Conservation (phyloP, 2,888 invertebrate species). For the Rapana venosa region DNA sequence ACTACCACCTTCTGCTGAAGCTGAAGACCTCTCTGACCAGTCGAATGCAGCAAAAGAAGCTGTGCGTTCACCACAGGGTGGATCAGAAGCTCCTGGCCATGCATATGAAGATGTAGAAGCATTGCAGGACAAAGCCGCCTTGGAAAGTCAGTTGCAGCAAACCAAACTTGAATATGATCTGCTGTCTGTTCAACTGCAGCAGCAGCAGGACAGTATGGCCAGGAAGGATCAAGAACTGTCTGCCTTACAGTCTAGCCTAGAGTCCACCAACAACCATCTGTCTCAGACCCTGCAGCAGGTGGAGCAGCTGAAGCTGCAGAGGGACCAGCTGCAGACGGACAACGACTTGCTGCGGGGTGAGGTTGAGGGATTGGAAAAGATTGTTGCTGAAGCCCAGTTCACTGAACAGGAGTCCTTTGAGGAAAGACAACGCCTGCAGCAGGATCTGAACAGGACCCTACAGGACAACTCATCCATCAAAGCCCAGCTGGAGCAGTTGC, state of each 20-base stretch:
- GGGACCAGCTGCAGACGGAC: conserved; percentile 54
- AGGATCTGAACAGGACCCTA: conserved; percentile 42
- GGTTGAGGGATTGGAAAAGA: conserved; percentile 52
- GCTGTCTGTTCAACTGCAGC: conserved; percentile 47
- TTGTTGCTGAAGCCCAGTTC: conserved; percentile 51
- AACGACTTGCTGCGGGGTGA: conserved; percentile 56
- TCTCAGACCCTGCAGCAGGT: conserved; percentile 21
- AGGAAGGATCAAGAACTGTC: conserved; percentile 47
- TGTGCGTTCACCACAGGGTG: conserved; percentile 14
- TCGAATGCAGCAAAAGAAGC: conserved; percentile 16
- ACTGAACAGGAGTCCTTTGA: conserved; percentile 47
- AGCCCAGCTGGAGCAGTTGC: conserved; percentile 37
- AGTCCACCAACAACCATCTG: conserved; percentile 32
- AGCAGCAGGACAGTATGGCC: conserved; percentile 22
- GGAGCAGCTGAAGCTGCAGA: conserved; percentile 39
- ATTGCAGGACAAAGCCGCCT: conserved; percentile 10
- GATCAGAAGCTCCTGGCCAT: conserved; percentile 47
- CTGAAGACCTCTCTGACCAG: conserved; percentile 19
- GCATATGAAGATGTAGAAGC: conserved; percentile 59
- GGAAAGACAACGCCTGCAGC: conserved; percentile 39
- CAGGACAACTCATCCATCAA: conserved; percentile 46
- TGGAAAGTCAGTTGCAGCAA: conserved; percentile 22
- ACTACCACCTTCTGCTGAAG: background rate
- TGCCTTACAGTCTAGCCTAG: conserved; percentile 36
- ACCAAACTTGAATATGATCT: conserved; percentile 42